Conservation (phyloP, 2,113 vertebrate genomes). For the Triplophysa siluroides region DNA sequence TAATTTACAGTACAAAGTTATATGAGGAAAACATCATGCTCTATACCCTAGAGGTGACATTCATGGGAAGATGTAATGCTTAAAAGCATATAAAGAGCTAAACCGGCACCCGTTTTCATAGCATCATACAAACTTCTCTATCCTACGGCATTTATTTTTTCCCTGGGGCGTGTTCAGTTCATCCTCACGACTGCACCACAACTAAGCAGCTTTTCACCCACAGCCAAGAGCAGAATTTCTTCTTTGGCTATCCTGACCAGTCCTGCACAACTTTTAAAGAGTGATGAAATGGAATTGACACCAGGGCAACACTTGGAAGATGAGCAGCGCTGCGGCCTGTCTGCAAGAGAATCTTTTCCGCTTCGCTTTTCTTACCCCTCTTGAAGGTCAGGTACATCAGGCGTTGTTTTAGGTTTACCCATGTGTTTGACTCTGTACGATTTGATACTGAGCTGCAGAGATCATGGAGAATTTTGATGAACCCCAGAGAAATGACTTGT, state of each 20-base stretch:
- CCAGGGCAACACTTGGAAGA: constrained; percentile 54
- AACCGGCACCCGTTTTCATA: neutral
- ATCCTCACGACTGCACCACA: constrained; percentile 25
- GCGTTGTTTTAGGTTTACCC: constrained; percentile 32
- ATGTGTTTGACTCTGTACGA: constrained; percentile 29
- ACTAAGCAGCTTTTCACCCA: constrained; percentile 39
- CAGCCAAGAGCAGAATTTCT: constrained; percentile 46
- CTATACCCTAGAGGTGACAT: neutral
- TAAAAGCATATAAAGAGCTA: constrained; percentile 14
- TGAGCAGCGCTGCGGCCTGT: constrained; percentile 59
- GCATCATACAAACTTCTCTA: constrained; percentile 1
- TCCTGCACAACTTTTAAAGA: constrained; percentile 49
- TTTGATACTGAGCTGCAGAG: too few species aligned
- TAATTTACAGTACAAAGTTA: neutral
- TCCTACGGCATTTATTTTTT: constrained; percentile 3
- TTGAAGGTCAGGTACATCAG: neutral
- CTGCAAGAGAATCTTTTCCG: neutral
- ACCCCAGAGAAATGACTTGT: constrained; percentile 13
- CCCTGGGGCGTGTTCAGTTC: constrained; percentile 12
- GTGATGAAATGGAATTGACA: constrained; percentile 64
- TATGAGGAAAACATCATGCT: neutral
- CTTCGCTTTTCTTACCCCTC: constrained; percentile 9
- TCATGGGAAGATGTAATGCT: neutral
- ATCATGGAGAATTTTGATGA: neutral
- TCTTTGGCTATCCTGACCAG: constrained; percentile 46